These are phyloP conservation scores for Sturnira hondurensis DNA, from an alignment of 2,113 vertebrate species.

Conservation along the genomic window DNA sequence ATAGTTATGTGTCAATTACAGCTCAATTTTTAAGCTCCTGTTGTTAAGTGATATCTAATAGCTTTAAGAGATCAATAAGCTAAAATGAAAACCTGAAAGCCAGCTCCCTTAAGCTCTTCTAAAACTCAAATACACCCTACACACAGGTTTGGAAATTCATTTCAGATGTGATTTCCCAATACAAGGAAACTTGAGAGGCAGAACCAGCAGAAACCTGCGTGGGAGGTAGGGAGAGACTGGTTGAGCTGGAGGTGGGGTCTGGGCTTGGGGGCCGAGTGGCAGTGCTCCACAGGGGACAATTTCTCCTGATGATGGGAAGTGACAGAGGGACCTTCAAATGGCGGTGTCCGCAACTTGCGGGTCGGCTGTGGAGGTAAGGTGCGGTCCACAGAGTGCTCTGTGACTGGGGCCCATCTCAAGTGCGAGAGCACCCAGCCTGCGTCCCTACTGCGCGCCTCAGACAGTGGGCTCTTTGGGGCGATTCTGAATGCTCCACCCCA, in stretches of 20 bases:
- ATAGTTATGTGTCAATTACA: neutral
- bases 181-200: neutral
- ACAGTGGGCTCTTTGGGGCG: neutral
- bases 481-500: neutral
- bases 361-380: neutral
- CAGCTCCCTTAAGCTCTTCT: neutral
- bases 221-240: too few species aligned
- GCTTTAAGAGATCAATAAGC: neutral
- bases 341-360: neutral
- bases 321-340: neutral
- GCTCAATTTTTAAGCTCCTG: neutral
- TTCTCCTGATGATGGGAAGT: neutral
- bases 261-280: neutral
- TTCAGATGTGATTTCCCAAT: neutral
- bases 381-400: neutral
- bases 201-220: neutral
- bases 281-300: neutral
- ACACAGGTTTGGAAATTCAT: neutral
- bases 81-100: constrained; percentile 2
- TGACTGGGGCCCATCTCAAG: neutral
- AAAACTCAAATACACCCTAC: neutral
- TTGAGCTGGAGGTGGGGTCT: neutral
- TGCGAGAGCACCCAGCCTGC: neutral
- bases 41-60: neutral
- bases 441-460: neutral